phyloP scores from a whole-genome alignment of 2,888 invertebrate genomes.

The Meiosimyza platycephala region DNA sequence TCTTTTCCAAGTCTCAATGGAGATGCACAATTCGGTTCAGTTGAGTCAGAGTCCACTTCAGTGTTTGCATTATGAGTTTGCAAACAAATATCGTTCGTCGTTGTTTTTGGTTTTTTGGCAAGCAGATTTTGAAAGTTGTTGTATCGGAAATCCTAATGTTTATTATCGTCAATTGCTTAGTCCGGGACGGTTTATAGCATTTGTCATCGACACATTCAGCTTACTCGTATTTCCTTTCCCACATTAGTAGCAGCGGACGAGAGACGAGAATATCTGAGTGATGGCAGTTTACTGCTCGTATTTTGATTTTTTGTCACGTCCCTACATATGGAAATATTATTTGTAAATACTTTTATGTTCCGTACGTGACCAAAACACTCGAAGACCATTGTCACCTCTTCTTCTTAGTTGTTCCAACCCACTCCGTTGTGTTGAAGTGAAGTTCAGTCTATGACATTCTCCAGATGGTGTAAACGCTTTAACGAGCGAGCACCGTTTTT shows the following conservation, averaged over 20 bases:
- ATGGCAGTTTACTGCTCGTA: neutral
- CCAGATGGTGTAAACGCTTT: neutral
- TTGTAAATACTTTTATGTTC: constrained; percentile 64
- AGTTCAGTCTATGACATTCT: neutral
- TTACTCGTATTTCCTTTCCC: constrained; percentile 8
- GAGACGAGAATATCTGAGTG: too few species aligned
- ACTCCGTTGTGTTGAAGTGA: neutral
- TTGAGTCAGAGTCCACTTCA: too few species aligned
- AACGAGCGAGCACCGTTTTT: constrained; percentile 26
- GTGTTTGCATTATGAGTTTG: too few species aligned
- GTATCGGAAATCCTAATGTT: constrained; percentile 27
- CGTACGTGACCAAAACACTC: constrained; percentile 57
- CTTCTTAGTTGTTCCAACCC: too few species aligned
- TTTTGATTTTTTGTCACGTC: constrained; percentile 62
- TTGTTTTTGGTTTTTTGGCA: neutral
- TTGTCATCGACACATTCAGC: constrained; percentile 17
- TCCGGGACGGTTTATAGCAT: constrained; percentile 14
- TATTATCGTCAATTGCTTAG: constrained; percentile 13
- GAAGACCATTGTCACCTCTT: constrained; percentile 16
- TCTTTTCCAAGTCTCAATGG: too few species aligned
- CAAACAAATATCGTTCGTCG: too few species aligned
- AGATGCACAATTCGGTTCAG: too few species aligned
- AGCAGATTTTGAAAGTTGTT: neutral
- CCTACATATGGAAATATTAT: constrained; percentile 64
- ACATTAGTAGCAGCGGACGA: neutral